A percentile compares a stretch with the other conserved stretches of the same genome.
These are phyloP conservation scores for Xylota segnis DNA, from an alignment of 2,888 invertebrate species.

Conservation along the genomic window DNA sequence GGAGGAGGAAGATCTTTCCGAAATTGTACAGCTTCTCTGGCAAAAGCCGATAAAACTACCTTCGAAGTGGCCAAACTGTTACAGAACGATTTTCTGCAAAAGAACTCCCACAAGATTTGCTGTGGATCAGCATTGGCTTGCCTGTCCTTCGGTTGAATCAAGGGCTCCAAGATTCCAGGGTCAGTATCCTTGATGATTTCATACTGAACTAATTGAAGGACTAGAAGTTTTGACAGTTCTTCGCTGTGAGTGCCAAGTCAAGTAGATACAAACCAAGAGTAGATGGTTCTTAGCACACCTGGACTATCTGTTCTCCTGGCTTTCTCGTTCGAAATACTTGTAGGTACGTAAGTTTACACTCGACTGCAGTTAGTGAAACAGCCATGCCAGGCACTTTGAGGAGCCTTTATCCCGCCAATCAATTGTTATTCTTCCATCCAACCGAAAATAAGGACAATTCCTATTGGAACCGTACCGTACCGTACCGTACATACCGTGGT, in stretches of 20 bases:
- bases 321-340: no score
- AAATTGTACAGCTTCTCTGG: slow-evolving; percentile 99
- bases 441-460: slow-evolving; percentile 60
- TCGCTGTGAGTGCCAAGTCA: no score
- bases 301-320: no score
- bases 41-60: slow-evolving; percentile 99
- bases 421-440: slow-evolving; percentile 40
- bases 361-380: no score
- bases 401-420: slow-evolving; percentile 52
- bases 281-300: no score
- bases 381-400: background rate
- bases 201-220: no score
- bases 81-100: slow-evolving; percentile 99
- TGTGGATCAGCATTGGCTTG: slow-evolving; percentile 99
- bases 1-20: slow-evolving; percentile 99
- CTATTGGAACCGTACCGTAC: slow-evolving; percentile 1
- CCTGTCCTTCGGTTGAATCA: slow-evolving; percentile 98
- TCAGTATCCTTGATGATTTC: no score
- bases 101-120: slow-evolving; percentile 99
- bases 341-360: no score
- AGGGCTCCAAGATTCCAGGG: no score
- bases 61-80: slow-evolving; percentile 99
- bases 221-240: no score
- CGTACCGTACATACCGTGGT: background rate
- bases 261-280: no score